phyloP scores from a whole-genome alignment of 2,113 vertebrate species.

The Mohoua ochrocephala region DNA sequence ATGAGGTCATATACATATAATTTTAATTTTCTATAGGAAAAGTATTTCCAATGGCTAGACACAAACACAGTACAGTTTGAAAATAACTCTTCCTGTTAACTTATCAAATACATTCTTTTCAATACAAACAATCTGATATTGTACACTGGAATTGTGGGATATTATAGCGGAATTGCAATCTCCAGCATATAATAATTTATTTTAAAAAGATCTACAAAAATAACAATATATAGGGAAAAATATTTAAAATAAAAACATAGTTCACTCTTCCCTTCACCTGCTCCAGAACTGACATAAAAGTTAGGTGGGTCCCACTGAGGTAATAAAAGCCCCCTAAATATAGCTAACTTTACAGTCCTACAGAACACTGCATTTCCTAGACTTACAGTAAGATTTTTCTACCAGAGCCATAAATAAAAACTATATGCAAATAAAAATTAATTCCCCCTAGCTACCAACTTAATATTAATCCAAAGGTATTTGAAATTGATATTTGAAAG shows the following conservation, averaged over 20 bases:
- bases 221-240: slow-evolving; percentile 47
- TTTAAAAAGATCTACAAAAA: slow-evolving; percentile 47
- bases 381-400: slow-evolving; percentile 35
- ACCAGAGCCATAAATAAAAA: slow-evolving; percentile 1
- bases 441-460: slow-evolving; percentile 50
- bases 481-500: neutral
- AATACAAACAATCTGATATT: slow-evolving; percentile 56
- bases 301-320: slow-evolving; percentile 19
- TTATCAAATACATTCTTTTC: slow-evolving; percentile 66
- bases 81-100: slow-evolving; percentile 63
- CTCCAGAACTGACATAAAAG: neutral
- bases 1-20: slow-evolving; percentile 63
- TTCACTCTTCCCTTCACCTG: slow-evolving; percentile 14
- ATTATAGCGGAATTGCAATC: slow-evolving; percentile 32
- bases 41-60: slow-evolving; percentile 63
- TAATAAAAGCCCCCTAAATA: neutral
- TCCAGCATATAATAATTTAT: slow-evolving; percentile 63
- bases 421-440: slow-evolving; percentile 26
- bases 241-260: slow-evolving; percentile 27
- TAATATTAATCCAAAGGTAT: slow-evolving; percentile 38
- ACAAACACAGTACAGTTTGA: slow-evolving; percentile 57
- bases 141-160: slow-evolving; percentile 16
- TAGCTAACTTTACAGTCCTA: slow-evolving; percentile 30
- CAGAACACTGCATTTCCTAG: slow-evolving; percentile 45
- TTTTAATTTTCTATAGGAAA: slow-evolving; percentile 49